Evolutionary conservation across 2,888 invertebrate genomes (phyloP), one percentile per base, ranked within the genome.

Genomic region (Cistogaster globosa): DNA sequence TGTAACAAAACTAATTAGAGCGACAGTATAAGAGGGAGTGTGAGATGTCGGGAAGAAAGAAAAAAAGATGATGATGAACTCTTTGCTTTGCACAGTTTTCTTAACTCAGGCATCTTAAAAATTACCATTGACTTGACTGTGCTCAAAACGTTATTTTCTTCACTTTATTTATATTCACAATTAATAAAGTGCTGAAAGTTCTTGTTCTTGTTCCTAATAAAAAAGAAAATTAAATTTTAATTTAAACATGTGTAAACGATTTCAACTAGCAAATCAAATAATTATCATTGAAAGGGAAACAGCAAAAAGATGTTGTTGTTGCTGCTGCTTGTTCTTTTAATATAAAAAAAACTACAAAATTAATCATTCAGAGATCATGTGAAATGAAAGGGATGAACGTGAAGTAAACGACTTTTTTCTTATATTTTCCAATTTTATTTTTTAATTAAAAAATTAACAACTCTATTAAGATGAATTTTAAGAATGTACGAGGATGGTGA

Each of bases 391-490:
- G 18, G 12, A 71, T 18, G 32, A 58, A 36, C 0, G 36, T 6
- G 12, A 11, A 42, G 12, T 12, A 42, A 22, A 42, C 12, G 42
- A 42, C 11, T 1, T 12, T 26, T 74, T 14, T 16, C 5, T 16
- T 57, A 32, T 45, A 20, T 65, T 32, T 57, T 26, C 20, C 9
- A 20, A 22, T 45, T 75, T 45, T 14, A 20, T 76, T 51, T 76
- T 51, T 76, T 51, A 76, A 68, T 68, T 58, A 58, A 76, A 76
- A 76, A 22, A 36, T 32, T 76, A 76, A 68, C 58, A 76, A 58
- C 4, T 51, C 58, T 38, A 76, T 68, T 76, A 65, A 51, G 2
- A 12, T 12, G 55, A 75, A 45, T 65, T 8, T 14, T 14, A 57
- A 71, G 48, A n/a, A 67, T n/a, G 9, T 48, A 22, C 65, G 57